Base-by-base conservation (phyloP, 1,140 invertebrate genomes). In the Euwallacea similis region DNA sequence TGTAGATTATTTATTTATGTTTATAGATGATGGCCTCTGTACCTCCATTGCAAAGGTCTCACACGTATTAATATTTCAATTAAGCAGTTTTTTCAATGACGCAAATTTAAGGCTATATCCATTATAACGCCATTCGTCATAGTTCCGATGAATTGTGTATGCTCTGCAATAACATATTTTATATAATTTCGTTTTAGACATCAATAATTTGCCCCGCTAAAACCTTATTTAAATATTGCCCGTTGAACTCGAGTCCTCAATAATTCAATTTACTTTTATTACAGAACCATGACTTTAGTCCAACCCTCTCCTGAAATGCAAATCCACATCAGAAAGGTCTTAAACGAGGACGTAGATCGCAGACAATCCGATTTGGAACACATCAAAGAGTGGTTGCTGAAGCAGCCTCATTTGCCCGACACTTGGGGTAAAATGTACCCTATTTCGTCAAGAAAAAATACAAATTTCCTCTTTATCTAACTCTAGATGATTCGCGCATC, bases 241-340 rank as follows among this genome's bases (percentile, higher is more conserved):
- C 21, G 4, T 33, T 33, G 21, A 33, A 33, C 21, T 4, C 1
- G 21, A 33, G 21, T 1, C 21, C 1, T 33, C 16, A 8, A 56
- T 21, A 50, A 50, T 50, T 50, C 0, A 50, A 56, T 56, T 56
- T 13, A 13, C 16, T 56, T 56, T 13, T 2, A 1, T 15, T 56
- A 3, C 54, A 69, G 42, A 60, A 67, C 4, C 83, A 92, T 93
- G 91, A 86, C 87, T 78, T 84, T 88, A 15, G 84, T 91, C 69
- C 91, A 93, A 75, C 91, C 92, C 41, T 82, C 86, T 6, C 87
- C 87, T 9, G 91, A 92, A 78, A 86, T 91, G 84, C 90, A 89
- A 74, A 86, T 89, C 76, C 81, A 85, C 79, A 93, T 93, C 77
- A 85, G 90, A 64, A 83, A 86, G 69, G 92, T 93, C 79, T 82